Conservation (phyloP, 2,888 invertebrate species). For the Tolmerus cingulatus region DNA sequence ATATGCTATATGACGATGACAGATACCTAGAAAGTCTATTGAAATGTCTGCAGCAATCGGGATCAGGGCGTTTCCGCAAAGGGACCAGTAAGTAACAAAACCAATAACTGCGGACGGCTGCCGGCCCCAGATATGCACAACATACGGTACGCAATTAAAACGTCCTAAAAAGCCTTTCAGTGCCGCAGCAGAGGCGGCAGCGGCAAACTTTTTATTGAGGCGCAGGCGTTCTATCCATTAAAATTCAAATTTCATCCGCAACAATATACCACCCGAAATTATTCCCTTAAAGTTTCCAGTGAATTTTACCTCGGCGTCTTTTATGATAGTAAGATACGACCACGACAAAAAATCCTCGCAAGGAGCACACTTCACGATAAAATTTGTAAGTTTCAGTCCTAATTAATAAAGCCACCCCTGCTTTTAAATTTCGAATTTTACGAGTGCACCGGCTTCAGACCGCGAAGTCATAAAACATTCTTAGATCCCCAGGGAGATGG, state of each 20-base stretch:
- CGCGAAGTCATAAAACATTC: background rate
- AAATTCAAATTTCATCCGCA: background rate
- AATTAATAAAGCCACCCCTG: slow-evolving; percentile 8
- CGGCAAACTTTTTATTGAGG: background rate
- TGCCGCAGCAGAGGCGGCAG: background rate
- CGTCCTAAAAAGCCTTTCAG: background rate
- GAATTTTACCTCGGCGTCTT: background rate
- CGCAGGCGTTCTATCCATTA: background rate
- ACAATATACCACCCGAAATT: background rate
- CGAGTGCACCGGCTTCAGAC: background rate
- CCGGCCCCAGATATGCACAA: background rate
- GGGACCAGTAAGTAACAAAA: background rate
- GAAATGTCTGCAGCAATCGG: slow-evolving; percentile 11
- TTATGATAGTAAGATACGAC: background rate
- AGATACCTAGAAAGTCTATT: slow-evolving; percentile 7
- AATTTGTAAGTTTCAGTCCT: slow-evolving; percentile 17
- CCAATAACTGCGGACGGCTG: background rate
- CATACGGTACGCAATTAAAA: slow-evolving; percentile 1
- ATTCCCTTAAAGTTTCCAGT: background rate
- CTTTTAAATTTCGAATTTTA: slow-evolving; percentile 2
- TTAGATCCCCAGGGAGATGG: background rate
- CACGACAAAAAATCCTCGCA: background rate
- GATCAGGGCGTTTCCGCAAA: background rate
- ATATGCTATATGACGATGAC: slow-evolving; percentile 16
- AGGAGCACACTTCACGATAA: background rate